Percentiles rank a stretch among this genome's conserved stretches.
phyloP scores from a whole-genome alignment of 2,888 invertebrate species.

The Hypsopygia costalis region DNA sequence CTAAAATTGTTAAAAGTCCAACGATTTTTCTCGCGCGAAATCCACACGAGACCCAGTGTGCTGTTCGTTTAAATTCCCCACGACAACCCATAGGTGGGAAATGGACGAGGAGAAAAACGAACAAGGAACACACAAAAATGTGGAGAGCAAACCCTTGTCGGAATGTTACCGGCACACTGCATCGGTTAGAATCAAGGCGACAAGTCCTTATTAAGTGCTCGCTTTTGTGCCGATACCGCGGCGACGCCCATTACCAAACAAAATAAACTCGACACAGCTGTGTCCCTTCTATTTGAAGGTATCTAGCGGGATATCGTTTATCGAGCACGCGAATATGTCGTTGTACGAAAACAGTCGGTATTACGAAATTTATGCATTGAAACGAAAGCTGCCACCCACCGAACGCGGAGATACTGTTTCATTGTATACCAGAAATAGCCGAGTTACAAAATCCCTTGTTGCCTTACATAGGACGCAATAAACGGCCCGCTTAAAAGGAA shows the following conservation, averaged over 20 bases:
- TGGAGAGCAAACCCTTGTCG: conserved; percentile 69
- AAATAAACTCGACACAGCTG: conserved; percentile 43
- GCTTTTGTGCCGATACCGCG: conserved; percentile 46
- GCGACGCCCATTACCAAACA: conserved; percentile 54
- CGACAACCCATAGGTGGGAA: conserved; percentile 61
- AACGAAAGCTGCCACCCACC: conserved; percentile 31
- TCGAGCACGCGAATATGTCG: conserved; percentile 29
- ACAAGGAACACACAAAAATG: conserved; percentile 55
- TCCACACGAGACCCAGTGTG: conserved; percentile 38
- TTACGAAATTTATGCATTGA: conserved; percentile 36
- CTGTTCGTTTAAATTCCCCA: conserved; percentile 66
- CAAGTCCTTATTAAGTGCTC: conserved; percentile 62
- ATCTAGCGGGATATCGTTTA: conserved; percentile 3
- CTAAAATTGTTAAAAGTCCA: conserved; percentile 37
- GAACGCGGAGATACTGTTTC: conserved; percentile 39
- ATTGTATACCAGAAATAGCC: conserved; percentile 54
- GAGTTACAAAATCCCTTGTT: conserved; percentile 60
- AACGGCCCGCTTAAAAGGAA: conserved; percentile 59
- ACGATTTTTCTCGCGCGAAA: conserved; percentile 45
- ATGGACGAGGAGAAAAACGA: conserved; percentile 59
- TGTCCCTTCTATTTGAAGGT: conserved; percentile 8
- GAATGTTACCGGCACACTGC: conserved; percentile 60
- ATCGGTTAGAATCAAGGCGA: conserved; percentile 45
- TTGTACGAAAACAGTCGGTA: conserved; percentile 26
- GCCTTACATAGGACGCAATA: conserved; percentile 48